A percentile compares a stretch with the other conserved stretches of the same genome.
These are phyloP conservation scores for Timema podura DNA, from an alignment of 2,888 invertebrate genomes.

Conservation along the genomic window DNA sequence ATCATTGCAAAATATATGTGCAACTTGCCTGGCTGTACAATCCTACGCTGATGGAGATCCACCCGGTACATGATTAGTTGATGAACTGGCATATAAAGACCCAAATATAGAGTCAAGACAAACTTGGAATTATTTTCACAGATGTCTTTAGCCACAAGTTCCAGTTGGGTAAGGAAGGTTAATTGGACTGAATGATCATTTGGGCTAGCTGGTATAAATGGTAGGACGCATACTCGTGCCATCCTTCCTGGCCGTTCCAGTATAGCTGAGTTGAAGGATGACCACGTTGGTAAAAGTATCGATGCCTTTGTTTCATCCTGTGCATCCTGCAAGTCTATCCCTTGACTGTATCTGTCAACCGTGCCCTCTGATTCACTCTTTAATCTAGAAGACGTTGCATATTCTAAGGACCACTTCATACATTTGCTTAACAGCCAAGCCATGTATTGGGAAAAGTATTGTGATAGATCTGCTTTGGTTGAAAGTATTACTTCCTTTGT, in stretches of 20 bases:
- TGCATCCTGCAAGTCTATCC: background rate
- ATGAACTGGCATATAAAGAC: constrained; percentile 21
- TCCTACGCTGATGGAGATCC: constrained; percentile 22
- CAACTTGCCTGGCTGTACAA: constrained; percentile 24
- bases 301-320: constrained; percentile 7
- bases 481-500: constrained; percentile 10
- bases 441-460: constrained; percentile 15
- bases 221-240: constrained; percentile 15
- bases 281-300: constrained; percentile 18
- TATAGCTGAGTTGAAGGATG: constrained; percentile 19
- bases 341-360: constrained; percentile 2
- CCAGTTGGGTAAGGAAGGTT: constrained; percentile 22
- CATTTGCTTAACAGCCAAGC: constrained; percentile 21
- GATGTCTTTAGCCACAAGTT: constrained; percentile 15
- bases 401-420: constrained; percentile 2
- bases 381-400: background rate
- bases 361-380: constrained; percentile 16
- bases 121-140: constrained; percentile 5
- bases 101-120: constrained; percentile 18
- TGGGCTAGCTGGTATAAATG: constrained; percentile 19
- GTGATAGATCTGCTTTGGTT: background rate
- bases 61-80: constrained; percentile 20
- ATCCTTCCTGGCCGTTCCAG: constrained; percentile 11
- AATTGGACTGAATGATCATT: constrained; percentile 20
- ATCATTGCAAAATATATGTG: constrained; percentile 21